Conservation (phyloP, 2,888 invertebrate genomes). For the Dolichomitus sp. region DNA sequence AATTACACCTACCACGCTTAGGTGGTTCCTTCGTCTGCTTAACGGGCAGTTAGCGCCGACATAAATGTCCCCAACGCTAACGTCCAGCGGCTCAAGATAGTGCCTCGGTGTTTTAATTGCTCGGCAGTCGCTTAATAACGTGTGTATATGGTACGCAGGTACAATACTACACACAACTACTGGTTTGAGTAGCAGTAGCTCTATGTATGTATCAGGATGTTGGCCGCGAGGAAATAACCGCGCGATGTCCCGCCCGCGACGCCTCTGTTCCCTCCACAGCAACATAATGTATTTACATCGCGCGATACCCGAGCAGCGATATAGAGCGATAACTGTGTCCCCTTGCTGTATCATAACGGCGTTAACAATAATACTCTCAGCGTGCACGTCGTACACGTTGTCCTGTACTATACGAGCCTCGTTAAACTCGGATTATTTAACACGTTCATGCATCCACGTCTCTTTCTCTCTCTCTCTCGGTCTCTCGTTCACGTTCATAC, state of each 20-base stretch:
- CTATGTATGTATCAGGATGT: slow-evolving; percentile 22
- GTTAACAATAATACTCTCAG: slow-evolving; percentile 55
- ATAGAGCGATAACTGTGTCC: slow-evolving; percentile 49
- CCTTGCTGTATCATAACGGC: slow-evolving; percentile 50
- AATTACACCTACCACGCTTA: slow-evolving; percentile 83
- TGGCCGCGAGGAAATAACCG: slow-evolving; percentile 30
- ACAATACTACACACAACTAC: slow-evolving; percentile 20
- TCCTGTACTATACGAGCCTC: slow-evolving; percentile 32
- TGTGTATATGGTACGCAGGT: slow-evolving; percentile 45
- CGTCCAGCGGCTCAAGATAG: slow-evolving; percentile 45
- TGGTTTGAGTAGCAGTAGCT: slow-evolving; percentile 15
- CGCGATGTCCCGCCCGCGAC: slow-evolving; percentile 34
- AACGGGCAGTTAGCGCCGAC: slow-evolving; percentile 83
- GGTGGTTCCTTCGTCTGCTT: slow-evolving; percentile 79
- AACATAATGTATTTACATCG: slow-evolving; percentile 53
- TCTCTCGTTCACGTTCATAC: slow-evolving; percentile 3
- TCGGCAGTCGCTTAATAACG: slow-evolving; percentile 63
- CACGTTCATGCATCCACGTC: slow-evolving; percentile 31
- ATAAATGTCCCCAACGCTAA: slow-evolving; percentile 79
- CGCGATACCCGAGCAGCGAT: slow-evolving; percentile 41
- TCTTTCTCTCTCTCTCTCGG: neutral
- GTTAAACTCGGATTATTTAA: slow-evolving; percentile 65
- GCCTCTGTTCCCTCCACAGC: slow-evolving; percentile 12
- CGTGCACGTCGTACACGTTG: slow-evolving; percentile 38
- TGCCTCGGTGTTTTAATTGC: slow-evolving; percentile 81